Conservation (phyloP, 2,888 invertebrate species). For the Emesis furor region DNA sequence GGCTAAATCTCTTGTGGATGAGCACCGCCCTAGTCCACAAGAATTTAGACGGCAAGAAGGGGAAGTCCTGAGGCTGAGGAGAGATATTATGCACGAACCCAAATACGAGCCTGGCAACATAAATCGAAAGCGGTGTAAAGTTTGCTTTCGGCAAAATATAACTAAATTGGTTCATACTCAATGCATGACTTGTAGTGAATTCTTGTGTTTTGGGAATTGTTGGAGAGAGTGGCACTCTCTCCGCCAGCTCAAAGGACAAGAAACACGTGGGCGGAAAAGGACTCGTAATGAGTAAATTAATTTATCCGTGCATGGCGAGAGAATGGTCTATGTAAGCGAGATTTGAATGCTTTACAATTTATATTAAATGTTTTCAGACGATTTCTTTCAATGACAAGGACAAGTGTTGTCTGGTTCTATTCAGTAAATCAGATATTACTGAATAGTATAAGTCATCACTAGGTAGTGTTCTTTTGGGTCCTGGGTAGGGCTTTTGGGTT, state of each 20-base stretch:
- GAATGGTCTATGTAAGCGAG: neutral
- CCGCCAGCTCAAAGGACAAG: neutral
- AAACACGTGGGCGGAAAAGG: slow-evolving; percentile 6
- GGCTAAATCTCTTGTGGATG: too few relatives aligned
- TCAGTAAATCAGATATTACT: slow-evolving; percentile 20
- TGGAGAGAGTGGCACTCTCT: slow-evolving; percentile 21
- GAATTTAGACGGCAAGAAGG: too few relatives aligned
- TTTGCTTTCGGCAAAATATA: neutral
- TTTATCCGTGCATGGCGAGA: neutral
- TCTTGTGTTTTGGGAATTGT: slow-evolving; percentile 16
- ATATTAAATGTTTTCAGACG: slow-evolving; percentile 28
- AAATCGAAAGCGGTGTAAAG: slow-evolving; percentile 6
- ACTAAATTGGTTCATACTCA: neutral
- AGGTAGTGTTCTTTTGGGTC: too few relatives aligned
- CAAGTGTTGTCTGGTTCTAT: neutral
- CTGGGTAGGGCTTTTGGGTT: too few relatives aligned
- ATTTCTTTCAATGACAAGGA: neutral
- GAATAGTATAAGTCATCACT: neutral
- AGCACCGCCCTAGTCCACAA: too few relatives aligned
- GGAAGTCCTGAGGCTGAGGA: too few relatives aligned
- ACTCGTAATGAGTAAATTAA: neutral
- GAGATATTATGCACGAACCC: too few relatives aligned
- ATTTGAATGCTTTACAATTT: neutral
- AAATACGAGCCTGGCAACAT: too few relatives aligned
- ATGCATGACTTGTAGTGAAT: slow-evolving; percentile 10